Conservation (phyloP, 2,797 vertebrate genomes). For the Morelia viridis region DNA sequence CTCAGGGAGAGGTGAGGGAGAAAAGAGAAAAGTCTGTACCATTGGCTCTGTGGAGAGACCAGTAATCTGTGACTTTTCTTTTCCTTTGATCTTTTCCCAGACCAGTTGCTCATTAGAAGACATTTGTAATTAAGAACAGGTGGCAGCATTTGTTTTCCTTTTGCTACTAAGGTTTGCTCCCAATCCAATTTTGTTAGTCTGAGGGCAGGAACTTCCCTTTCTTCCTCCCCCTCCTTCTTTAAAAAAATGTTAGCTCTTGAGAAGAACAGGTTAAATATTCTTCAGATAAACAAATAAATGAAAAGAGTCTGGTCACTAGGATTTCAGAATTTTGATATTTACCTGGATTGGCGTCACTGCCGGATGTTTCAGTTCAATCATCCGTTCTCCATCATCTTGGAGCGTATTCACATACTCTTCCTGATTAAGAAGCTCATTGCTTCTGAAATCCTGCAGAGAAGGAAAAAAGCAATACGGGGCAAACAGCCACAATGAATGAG, state of each 20-base stretch:
- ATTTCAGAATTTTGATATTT: background rate
- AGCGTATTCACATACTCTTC: slow-evolving; percentile 89
- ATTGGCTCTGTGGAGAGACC: background rate
- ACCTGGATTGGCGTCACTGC: slow-evolving; percentile 88
- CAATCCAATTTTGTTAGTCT: background rate
- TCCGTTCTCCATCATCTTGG: slow-evolving; percentile 89
- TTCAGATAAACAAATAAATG: background rate
- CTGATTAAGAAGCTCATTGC: slow-evolving; percentile 86
- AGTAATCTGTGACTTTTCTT: background rate
- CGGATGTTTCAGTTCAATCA: slow-evolving; percentile 91
- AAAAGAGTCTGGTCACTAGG: background rate
- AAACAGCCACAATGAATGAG: background rate
- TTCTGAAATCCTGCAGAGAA: slow-evolving; percentile 87
- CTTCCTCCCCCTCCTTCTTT: background rate
- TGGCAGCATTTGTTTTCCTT: background rate
- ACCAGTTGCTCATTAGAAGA: background rate
- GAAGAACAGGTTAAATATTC: background rate
- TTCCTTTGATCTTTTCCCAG: background rate
- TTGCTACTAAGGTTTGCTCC: background rate
- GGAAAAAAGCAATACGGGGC: background rate
- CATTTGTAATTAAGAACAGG: background rate
- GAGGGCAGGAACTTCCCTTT: background rate
- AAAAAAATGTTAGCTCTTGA: background rate
- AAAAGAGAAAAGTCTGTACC: background rate
- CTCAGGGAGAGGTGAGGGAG: background rate